Percentiles rank a stretch among this genome's conserved stretches.
Conservation (phyloP, 2,113 vertebrate species). For the Scomber scombrus region DNA sequence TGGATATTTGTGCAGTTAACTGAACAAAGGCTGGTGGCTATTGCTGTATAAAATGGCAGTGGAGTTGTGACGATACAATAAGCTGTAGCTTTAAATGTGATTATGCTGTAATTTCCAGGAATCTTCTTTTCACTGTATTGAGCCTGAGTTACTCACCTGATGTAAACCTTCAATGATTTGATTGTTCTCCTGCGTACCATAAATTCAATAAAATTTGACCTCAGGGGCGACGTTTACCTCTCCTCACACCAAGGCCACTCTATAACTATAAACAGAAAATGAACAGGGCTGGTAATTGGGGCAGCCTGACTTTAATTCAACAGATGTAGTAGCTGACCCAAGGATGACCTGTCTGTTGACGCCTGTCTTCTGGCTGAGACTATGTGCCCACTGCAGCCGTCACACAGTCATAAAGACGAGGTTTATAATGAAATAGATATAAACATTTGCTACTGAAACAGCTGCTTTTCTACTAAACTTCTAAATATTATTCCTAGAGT, state of each 20-base stretch:
- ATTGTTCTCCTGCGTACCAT: slow-evolving; percentile 27
- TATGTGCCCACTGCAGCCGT: slow-evolving; percentile 1
- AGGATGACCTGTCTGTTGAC: slow-evolving; percentile 41
- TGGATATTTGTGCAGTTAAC: no score
- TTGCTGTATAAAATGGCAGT: neutral
- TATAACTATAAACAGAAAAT: slow-evolving; percentile 34
- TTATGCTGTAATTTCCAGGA: neutral
- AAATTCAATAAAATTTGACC: slow-evolving; percentile 55
- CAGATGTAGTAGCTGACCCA: slow-evolving; percentile 39
- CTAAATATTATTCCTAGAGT: neutral
- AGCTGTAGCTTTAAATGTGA: neutral
- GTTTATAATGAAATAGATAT: neutral
- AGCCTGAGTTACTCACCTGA: slow-evolving; percentile 23
- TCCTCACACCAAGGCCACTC: slow-evolving; percentile 6
- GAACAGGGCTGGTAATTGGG: slow-evolving; percentile 38
- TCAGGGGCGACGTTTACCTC: slow-evolving; percentile 24
- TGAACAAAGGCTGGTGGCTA: neutral
- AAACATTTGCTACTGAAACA: neutral
- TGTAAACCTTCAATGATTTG: slow-evolving; percentile 26
- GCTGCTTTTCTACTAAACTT: no score
- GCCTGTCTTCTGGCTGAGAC: slow-evolving; percentile 18
- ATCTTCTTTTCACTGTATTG: neutral
- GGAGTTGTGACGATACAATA: neutral
- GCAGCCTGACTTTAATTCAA: slow-evolving; percentile 47
- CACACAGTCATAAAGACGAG: neutral